Conservation (phyloP, 2,113 vertebrate genomes). For the Eudorcas thomsonii region DNA sequence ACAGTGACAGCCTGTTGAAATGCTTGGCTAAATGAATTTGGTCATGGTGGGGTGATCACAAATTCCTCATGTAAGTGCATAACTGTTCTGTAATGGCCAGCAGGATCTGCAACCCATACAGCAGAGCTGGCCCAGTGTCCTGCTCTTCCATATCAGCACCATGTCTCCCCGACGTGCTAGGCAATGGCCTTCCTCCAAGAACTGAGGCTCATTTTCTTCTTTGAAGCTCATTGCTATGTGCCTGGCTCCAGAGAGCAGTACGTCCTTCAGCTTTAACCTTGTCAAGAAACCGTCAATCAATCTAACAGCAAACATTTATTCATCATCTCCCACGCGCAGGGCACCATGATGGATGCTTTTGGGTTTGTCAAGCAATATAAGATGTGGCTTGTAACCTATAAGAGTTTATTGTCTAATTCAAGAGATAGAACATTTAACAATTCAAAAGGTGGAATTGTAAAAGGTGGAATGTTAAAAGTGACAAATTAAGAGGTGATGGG, state of each 20-base stretch:
- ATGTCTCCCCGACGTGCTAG: neutral
- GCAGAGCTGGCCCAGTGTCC: neutral
- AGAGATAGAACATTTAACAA: neutral
- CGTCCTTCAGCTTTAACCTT: conserved; percentile 48
- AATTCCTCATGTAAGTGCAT: neutral
- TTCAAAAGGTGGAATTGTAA: neutral
- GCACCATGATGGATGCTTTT: neutral
- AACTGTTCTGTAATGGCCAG: neutral
- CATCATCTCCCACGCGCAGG: conserved; percentile 27
- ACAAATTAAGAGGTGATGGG: neutral
- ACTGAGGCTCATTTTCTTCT: conserved; percentile 22
- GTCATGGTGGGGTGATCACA: neutral
- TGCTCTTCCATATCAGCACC: neutral
- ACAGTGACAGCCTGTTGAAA: neutral
- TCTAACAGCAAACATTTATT: conserved; percentile 28
- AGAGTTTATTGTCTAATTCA: neutral
- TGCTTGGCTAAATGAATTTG: conserved; percentile 23
- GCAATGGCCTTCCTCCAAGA: neutral
- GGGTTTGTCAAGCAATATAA: conserved; percentile 34
- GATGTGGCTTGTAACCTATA: conserved; percentile 17
- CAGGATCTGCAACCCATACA: neutral
- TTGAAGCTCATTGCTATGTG: neutral
- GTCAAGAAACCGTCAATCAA: conserved; percentile 39
- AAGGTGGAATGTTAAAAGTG: conserved; percentile 14
- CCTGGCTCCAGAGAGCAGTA: neutral